phyloP scores from a whole-genome alignment of 1,140 invertebrate species.

The Brachionus paranguensis region DNA sequence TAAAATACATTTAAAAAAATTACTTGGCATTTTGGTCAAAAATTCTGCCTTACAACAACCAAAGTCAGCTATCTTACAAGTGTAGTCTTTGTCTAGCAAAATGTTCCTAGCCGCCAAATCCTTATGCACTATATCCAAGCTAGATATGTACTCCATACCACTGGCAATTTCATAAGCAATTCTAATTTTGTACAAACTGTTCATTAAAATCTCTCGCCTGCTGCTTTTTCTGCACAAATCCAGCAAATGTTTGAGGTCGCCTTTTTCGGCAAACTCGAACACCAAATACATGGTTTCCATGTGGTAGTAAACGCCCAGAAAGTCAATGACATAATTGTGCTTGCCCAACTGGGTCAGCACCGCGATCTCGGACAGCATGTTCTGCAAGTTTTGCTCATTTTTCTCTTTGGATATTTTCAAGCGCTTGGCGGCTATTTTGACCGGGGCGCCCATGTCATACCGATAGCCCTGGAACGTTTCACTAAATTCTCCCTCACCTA shows the following conservation, averaged over 20 bases:
- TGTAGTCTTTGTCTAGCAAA: constrained; percentile 61
- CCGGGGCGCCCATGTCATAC: constrained; percentile 32
- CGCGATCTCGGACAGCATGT: constrained; percentile 1
- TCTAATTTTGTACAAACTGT: constrained; percentile 13
- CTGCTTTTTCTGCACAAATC: constrained; percentile 18
- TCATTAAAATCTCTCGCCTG: not conserved
- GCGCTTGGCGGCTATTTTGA: constrained; percentile 36
- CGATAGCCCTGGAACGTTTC: constrained; percentile 34
- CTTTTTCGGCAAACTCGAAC: constrained; percentile 26
- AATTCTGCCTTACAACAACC: constrained; percentile 53
- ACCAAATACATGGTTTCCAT: not conserved
- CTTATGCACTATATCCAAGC: constrained; percentile 60
- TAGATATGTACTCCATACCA: constrained; percentile 57
- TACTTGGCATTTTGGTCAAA: constrained; percentile 47
- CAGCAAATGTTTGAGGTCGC: constrained; percentile 7
- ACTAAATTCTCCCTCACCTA: constrained; percentile 33
- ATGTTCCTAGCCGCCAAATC: constrained; percentile 80
- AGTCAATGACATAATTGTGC: constrained; percentile 29
- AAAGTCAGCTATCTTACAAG: constrained; percentile 74
- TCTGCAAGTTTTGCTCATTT: constrained; percentile 6
- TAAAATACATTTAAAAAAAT: constrained; percentile 40
- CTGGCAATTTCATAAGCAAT: constrained; percentile 73
- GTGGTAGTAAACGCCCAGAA: not conserved
- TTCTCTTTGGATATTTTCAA: constrained; percentile 25
- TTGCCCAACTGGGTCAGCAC: not conserved